phyloP scores from a whole-genome alignment of 2,888 invertebrate species.

The Platerodrilus igneus region DNA sequence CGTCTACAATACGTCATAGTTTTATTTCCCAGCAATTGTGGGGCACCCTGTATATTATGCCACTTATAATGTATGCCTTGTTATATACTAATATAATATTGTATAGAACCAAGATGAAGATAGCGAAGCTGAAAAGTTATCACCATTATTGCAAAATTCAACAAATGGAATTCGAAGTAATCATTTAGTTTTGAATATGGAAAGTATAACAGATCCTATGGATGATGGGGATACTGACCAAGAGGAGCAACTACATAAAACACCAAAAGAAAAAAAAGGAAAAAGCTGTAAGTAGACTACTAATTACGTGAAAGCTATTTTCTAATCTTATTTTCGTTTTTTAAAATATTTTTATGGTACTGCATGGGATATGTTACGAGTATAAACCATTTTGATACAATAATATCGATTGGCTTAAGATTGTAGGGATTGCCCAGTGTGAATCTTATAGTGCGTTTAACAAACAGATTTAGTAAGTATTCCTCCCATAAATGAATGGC shows the following conservation, averaged over 20 bases:
- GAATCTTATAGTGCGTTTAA: too few species aligned
- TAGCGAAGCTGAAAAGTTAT: constrained; percentile 78
- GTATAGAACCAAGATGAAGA: constrained; percentile 74
- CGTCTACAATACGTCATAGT: too few species aligned
- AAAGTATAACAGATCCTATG: constrained; percentile 55
- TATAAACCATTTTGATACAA: too few species aligned
- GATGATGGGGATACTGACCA: constrained; percentile 57
- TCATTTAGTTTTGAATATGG: constrained; percentile 48
- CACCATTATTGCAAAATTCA: constrained; percentile 60
- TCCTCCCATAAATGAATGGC: too few species aligned
- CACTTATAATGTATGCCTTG: neutral
- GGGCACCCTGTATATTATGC: too few species aligned
- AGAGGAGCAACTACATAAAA: constrained; percentile 46
- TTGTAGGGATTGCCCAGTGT: too few species aligned
- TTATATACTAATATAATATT: too few species aligned
- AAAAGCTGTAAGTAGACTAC: constrained; percentile 6
- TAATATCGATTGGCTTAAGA: too few species aligned
- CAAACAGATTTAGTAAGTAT: too few species aligned
- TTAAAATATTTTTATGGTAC: neutral
- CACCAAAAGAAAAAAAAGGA: constrained; percentile 13
- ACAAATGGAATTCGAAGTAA: constrained; percentile 29
- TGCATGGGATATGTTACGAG: neutral
- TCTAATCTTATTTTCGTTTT: neutral
- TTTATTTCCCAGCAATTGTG: too few species aligned
- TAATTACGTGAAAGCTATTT: neutral